Base-by-base conservation (phyloP, 2,888 invertebrate species). In the Esperia sulphurella region DNA sequence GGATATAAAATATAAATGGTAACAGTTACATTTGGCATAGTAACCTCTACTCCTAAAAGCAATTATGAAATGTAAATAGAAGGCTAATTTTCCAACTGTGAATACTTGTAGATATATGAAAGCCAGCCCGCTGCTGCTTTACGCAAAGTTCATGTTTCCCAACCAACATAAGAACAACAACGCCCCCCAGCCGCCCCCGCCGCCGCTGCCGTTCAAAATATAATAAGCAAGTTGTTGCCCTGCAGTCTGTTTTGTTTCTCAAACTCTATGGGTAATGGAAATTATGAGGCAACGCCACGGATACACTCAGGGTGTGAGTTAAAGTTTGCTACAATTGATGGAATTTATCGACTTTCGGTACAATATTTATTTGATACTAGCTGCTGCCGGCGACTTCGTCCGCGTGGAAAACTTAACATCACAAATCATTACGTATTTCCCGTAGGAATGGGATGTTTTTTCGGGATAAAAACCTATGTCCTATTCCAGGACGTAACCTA, bases 241-340 rank as follows among this genome's bases (percentile, higher is more conserved):
- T 3, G 48, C 55, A 52, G 52, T 61, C 61, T 68, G 68, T 68
- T 75, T 67, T 69, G 68, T 70, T 69, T 66, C 67, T 54, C 52
- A 65, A 68, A 64, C 62, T 70, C 60, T 56, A 58, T 58, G 54
- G 59, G 54, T 66, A 57, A 64, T 59, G 59, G 55, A 59, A 68
- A 67, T 70, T 62, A 63, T 60, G 54, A 55, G 57, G 49, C 45
- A 52, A 41, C 45, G 48, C 41, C 52, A 41, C 45, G 48, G 46
- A 21, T 33, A 45, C 29, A 45, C 42, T 45, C 41, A 21, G 21
- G 21, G 21, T 21, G 21, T 21, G 21, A 21, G 21, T 21, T 21
- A n/a, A n/a, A n/a, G n/a, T n/a, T n/a, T n/a, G n/a, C n/a, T n/a
- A n/a, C n/a, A n/a, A n/a, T n/a, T n/a, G n/a, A n/a, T n/a, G n/a